A percentile compares a stretch with the other conserved stretches of the same genome.
Conservation (phyloP, 1,140 invertebrate species). For the Grapholita molesta region DNA sequence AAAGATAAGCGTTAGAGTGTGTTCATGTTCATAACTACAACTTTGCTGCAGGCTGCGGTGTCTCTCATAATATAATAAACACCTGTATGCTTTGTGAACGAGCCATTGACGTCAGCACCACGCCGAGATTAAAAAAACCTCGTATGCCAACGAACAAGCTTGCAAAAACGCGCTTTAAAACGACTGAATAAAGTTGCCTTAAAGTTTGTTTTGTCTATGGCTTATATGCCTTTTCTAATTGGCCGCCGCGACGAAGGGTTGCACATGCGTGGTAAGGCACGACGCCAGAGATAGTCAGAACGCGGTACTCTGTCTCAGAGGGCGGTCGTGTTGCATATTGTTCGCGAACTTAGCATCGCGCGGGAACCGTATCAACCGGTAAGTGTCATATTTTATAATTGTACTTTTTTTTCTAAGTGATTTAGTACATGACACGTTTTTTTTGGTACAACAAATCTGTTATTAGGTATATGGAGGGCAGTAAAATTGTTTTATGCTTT, state of each 20-base stretch:
- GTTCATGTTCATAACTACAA: neutral
- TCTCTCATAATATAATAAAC: slow-evolving; percentile 40
- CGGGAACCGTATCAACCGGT: slow-evolving; percentile 2
- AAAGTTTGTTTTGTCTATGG: neutral
- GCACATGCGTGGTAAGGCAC: neutral
- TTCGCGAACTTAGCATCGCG: neutral
- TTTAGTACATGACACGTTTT: too few species aligned
- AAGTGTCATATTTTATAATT: neutral
- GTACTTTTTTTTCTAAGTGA: too few species aligned
- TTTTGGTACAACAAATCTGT: neutral
- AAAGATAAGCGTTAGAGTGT: neutral
- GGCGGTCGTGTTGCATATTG: neutral
- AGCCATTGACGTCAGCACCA: slow-evolving; percentile 62
- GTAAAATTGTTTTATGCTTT: neutral
- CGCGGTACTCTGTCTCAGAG: slow-evolving; percentile 4
- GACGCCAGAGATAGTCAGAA: slow-evolving; percentile 15
- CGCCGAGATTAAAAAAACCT: neutral
- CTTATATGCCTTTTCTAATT: neutral
- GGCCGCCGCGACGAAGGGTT: neutral
- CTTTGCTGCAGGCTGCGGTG: slow-evolving; percentile 33
- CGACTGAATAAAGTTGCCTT: neutral
- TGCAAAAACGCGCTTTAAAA: neutral
- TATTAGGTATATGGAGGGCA: neutral
- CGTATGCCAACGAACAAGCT: neutral
- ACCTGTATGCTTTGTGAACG: slow-evolving; percentile 68